A percentile compares a stretch with the other conserved stretches of the same genome.
These are phyloP conservation scores for Pygmarrhopalites habei DNA, from an alignment of 1,140 invertebrate species.

Conservation along the genomic window DNA sequence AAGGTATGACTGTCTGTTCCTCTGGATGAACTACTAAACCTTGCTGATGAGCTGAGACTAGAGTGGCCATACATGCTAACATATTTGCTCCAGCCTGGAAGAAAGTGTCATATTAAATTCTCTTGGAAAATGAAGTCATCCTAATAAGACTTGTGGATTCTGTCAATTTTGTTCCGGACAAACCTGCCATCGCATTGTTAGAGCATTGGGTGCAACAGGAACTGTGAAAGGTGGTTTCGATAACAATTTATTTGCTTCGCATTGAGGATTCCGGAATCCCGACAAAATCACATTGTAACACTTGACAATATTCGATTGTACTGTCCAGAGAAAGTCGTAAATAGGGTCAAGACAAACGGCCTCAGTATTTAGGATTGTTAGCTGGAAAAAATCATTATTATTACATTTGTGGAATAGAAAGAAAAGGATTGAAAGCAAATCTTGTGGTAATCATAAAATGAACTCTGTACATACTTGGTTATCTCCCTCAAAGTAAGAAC, in stretches of 20 bases:
- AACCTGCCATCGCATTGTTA: conserved; percentile 61
- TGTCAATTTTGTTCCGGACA: background rate
- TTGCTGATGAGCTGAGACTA: conserved; percentile 70
- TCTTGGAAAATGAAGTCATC: no score
- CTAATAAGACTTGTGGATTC: no score
- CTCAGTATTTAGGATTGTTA: conserved; percentile 63
- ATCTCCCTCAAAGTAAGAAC: conserved; percentile 65
- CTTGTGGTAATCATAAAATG: no score
- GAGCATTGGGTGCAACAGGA: conserved; percentile 44
- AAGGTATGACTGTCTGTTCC: conserved; percentile 47
- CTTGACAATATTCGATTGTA: conserved; percentile 57
- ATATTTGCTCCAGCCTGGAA: conserved; percentile 71
- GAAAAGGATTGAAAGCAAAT: no score
- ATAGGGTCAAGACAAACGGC: conserved; percentile 78
- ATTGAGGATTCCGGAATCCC: conserved; percentile 47
- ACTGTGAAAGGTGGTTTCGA: conserved; percentile 29
- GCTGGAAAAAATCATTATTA: no score
- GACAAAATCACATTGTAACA: conserved; percentile 74
- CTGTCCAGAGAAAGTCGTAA: conserved; percentile 74
- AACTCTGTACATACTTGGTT: conserved; percentile 75
- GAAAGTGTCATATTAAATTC: background rate
- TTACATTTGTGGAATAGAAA: no score
- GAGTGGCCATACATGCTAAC: conserved; percentile 78
- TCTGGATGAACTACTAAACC: conserved; percentile 46
- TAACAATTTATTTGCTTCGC: conserved; percentile 25